A percentile compares a stretch with the other conserved stretches of the same genome.
Conservation (phyloP, 2,888 invertebrate species). For the Sinopyrophorus schimmeli region DNA sequence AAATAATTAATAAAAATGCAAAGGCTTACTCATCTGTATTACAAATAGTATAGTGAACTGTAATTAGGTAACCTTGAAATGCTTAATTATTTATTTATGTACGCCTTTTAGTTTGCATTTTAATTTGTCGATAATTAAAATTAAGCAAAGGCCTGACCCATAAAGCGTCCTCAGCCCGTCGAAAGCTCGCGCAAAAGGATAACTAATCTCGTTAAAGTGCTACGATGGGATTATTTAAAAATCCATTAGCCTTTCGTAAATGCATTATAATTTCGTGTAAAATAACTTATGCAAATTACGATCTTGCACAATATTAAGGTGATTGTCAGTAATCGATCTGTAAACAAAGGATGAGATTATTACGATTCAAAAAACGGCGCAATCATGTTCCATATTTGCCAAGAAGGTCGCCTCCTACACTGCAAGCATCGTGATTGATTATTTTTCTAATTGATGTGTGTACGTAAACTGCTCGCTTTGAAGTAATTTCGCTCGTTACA, state of each 20-base stretch:
- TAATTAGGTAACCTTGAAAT: conserved; percentile 28
- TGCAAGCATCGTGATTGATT: conserved; percentile 38
- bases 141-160: too few relatives aligned
- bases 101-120: conserved; percentile 25
- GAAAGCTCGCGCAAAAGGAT: too few relatives aligned
- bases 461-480: conserved; percentile 28
- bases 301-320: conserved; percentile 17
- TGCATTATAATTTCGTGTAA: conserved; percentile 7
- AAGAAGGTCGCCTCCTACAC: conserved; percentile 38
- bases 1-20: conserved; percentile 18
- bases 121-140: conserved; percentile 7
- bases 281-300: conserved; percentile 11
- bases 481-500: conserved; percentile 26
- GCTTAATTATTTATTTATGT: conserved; percentile 20
- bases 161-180: too few relatives aligned
- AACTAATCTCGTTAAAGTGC: background rate
- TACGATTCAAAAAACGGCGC: conserved; percentile 33
- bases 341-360: conserved; percentile 35
- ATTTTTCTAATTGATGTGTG: conserved; percentile 41
- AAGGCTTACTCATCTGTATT: conserved; percentile 14
- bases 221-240: too few relatives aligned
- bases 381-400: conserved; percentile 37
- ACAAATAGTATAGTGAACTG: conserved; percentile 14
- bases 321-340: conserved; percentile 31
- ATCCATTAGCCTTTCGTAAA: too few relatives aligned